These are phyloP conservation scores for Spatulosminthurus flaviceps DNA, from an alignment of 2,888 invertebrate species.

Conservation along the genomic window DNA sequence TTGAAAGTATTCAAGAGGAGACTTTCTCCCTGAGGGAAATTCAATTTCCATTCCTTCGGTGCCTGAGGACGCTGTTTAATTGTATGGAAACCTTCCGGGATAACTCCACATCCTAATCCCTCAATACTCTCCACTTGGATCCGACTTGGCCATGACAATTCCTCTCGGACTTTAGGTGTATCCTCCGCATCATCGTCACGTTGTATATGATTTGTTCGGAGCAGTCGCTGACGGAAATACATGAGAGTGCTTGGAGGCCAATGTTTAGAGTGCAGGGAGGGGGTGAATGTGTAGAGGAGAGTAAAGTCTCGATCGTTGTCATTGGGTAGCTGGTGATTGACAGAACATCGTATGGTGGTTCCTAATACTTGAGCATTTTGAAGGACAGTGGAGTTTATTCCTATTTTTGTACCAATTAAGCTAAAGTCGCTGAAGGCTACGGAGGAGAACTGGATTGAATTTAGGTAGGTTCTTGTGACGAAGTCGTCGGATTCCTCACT, in stretches of 20 bases:
- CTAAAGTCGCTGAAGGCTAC: slow-evolving; percentile 58
- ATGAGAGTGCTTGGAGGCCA: slow-evolving; percentile 50
- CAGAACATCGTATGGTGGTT: slow-evolving; percentile 55
- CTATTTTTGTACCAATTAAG: slow-evolving; percentile 48
- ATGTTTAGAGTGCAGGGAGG: slow-evolving; percentile 52
- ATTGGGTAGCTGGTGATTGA: slow-evolving; percentile 32
- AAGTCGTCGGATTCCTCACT: not conserved
- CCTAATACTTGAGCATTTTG: slow-evolving; percentile 55
- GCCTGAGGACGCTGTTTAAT: not conserved
- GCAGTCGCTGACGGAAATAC: slow-evolving; percentile 46
- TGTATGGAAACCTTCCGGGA: slow-evolving; percentile 75
- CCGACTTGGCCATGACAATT: slow-evolving; percentile 26
- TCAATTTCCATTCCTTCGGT: slow-evolving; percentile 76
- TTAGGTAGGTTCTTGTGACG: slow-evolving; percentile 71
- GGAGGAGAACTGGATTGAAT: slow-evolving; percentile 67
- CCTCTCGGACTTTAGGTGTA: not conserved
- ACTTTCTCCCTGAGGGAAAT: slow-evolving; percentile 80
- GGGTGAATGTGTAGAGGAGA: slow-evolving; percentile 56
- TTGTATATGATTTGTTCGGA: not conserved
- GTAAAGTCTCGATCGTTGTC: slow-evolving; percentile 12
- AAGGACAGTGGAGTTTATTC: slow-evolving; percentile 42
- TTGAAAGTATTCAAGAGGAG: slow-evolving; percentile 77
- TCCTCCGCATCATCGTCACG: not conserved
- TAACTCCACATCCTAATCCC: slow-evolving; percentile 75
- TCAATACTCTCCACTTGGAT: slow-evolving; percentile 72